A percentile compares a stretch with the other conserved stretches of the same genome.
Evolutionary conservation across 1,140 invertebrate genomes (phyloP).

Genomic region (Camponotus pennsylvanicus): DNA sequence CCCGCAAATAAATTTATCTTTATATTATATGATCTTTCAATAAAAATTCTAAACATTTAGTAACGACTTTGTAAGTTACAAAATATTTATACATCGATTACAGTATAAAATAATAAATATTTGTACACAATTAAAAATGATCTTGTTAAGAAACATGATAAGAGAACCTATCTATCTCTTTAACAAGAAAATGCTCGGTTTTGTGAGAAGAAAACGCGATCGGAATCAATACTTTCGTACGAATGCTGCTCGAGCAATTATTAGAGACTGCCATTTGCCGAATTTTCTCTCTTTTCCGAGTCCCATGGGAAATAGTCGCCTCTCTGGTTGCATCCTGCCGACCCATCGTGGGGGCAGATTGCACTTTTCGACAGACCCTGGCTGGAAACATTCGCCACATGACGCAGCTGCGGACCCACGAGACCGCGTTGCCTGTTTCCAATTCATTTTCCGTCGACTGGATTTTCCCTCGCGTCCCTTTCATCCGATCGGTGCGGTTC

Average conservation of each 20-base stretch:
- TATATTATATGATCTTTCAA: too few species aligned
- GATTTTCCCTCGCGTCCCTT: slow-evolving; percentile 45
- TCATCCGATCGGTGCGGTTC: not conserved
- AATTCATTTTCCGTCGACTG: slow-evolving; percentile 67
- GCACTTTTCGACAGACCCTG: slow-evolving; percentile 35
- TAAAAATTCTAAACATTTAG: too few species aligned
- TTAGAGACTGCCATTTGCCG: not conserved
- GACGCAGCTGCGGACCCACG: slow-evolving; percentile 59
- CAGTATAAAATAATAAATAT: not conserved
- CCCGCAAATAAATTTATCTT: too few species aligned
- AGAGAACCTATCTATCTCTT: not conserved
- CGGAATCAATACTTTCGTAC: not conserved
- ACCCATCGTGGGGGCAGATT: slow-evolving; percentile 55
- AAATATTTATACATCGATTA: too few species aligned
- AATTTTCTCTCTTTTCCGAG: slow-evolving; percentile 35
- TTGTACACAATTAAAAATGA: not conserved
- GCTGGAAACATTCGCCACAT: slow-evolving; percentile 58
- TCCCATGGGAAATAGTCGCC: slow-evolving; percentile 8
- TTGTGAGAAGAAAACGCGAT: not conserved
- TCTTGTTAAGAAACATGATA: not conserved
- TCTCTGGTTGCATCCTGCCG: slow-evolving; percentile 16
- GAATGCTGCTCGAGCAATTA: not conserved
- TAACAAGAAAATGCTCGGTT: not conserved
- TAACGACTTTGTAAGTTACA: too few species aligned
- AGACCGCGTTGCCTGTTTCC: slow-evolving; percentile 54